A percentile compares a stretch with the other conserved stretches of the same genome.
These are phyloP conservation scores for Tangara arthus DNA, from an alignment of 2,797 vertebrate genomes.

Conservation along the genomic window DNA sequence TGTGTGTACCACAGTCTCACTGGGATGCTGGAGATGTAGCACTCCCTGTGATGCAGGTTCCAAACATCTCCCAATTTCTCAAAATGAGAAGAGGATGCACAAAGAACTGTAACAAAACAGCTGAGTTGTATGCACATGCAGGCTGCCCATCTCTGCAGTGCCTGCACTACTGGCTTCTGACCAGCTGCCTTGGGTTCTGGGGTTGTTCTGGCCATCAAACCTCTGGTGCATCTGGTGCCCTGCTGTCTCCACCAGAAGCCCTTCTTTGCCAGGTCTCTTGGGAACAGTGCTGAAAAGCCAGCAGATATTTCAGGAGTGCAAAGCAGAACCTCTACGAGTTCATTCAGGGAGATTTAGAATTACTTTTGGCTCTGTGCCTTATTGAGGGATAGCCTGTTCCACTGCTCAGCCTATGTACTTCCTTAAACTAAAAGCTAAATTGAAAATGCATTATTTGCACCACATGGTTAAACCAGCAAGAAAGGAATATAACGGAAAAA, in stretches of 20 bases:
- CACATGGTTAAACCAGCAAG: background rate
- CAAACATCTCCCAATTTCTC: background rate
- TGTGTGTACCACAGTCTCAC: background rate
- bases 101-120: background rate
- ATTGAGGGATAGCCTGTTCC: background rate
- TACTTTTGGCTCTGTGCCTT: background rate
- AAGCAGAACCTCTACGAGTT: background rate
- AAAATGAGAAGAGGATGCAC: background rate
- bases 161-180: background rate
- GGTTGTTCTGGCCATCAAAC: background rate
- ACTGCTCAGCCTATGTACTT: background rate
- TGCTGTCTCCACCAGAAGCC: background rate
- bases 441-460: background rate
- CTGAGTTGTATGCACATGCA: rapidly evolving
- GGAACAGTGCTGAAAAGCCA: background rate
- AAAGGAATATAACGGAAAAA: background rate
- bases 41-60: background rate
- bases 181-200: background rate
- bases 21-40: background rate
- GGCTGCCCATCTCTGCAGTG: background rate
- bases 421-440: background rate
- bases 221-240: background rate
- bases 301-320: background rate
- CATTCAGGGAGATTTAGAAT: background rate
- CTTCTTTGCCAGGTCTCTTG: background rate